Conservation (phyloP, 2,113 vertebrate genomes). For the Rhombomys opimus region DNA sequence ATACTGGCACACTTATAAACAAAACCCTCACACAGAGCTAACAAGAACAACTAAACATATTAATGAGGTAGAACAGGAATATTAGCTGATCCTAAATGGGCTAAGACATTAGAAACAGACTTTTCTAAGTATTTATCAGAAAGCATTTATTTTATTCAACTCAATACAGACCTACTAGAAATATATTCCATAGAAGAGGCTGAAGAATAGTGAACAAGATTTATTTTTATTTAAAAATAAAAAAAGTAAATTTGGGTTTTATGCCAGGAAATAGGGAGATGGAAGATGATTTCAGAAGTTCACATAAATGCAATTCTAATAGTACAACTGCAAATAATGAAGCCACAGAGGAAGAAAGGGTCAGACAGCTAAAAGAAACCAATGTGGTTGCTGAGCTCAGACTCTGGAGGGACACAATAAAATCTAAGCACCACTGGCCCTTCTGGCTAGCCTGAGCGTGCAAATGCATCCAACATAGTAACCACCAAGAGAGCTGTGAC, state of each 20-base stretch:
- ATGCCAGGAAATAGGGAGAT: constrained; percentile 63
- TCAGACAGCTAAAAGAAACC: constrained; percentile 53
- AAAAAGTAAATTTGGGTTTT: constrained; percentile 49
- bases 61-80: background rate
- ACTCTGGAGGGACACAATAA: constrained; percentile 28
- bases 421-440: background rate
- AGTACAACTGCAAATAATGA: constrained; percentile 44
- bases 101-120: background rate
- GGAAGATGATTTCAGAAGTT: constrained; percentile 57
- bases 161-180: constrained; percentile 4
- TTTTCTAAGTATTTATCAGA: constrained; percentile 6
- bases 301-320: constrained; percentile 59
- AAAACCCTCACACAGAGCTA: background rate
- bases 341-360: constrained; percentile 55
- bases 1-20: background rate
- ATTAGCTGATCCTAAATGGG: background rate
- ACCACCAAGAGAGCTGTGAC: background rate
- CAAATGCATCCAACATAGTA: background rate
- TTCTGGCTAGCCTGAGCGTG: background rate
- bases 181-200: background rate
- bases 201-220: constrained; percentile 27
- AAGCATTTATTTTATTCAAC: background rate
- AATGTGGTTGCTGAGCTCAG: constrained; percentile 59
- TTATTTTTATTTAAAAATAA: background rate
- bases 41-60: background rate